Evolutionary conservation across 2,888 invertebrate genomes (phyloP).

Genomic region (Emmelina monodactyla): DNA sequence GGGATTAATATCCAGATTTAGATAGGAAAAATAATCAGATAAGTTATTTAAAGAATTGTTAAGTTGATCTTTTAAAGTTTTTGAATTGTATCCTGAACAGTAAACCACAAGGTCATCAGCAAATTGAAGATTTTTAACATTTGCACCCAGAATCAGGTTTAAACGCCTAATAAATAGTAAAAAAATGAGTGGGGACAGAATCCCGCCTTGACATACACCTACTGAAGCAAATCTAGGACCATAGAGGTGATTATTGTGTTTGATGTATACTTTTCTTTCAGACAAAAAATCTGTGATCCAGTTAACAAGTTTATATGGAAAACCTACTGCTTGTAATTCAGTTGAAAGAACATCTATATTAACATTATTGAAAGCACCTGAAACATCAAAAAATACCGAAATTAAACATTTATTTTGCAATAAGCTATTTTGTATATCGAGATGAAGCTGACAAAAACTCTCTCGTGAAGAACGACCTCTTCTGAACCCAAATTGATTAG

Average conservation of each 20-base stretch:
- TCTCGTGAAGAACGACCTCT: slow-evolving; percentile 8
- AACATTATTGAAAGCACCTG: slow-evolving; percentile 11
- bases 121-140: slow-evolving; percentile 11
- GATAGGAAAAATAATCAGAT: slow-evolving; percentile 3
- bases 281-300: slow-evolving; percentile 11
- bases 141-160: slow-evolving; percentile 9
- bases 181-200: slow-evolving; percentile 9
- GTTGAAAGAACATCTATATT: slow-evolving; percentile 4
- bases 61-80: not conserved
- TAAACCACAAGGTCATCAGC: slow-evolving; percentile 9
- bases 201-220: slow-evolving; percentile 14
- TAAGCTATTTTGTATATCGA: no score
- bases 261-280: slow-evolving; percentile 12
- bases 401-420: slow-evolving; percentile 4
- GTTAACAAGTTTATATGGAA: slow-evolving; percentile 9
- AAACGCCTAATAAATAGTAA: slow-evolving; percentile 11
- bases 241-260: slow-evolving; percentile 7
- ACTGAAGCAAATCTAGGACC: slow-evolving; percentile 9
- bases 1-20: slow-evolving; percentile 1
- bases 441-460: slow-evolving; percentile 5
- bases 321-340: slow-evolving; percentile 5
- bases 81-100: not conserved
- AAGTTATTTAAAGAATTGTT: slow-evolving; percentile 2
- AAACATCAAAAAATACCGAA: slow-evolving; percentile 9
- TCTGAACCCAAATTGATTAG: slow-evolving; percentile 14